phyloP scores from a whole-genome alignment of 2,113 vertebrate species.

The Eptesicus fuscus region DNA sequence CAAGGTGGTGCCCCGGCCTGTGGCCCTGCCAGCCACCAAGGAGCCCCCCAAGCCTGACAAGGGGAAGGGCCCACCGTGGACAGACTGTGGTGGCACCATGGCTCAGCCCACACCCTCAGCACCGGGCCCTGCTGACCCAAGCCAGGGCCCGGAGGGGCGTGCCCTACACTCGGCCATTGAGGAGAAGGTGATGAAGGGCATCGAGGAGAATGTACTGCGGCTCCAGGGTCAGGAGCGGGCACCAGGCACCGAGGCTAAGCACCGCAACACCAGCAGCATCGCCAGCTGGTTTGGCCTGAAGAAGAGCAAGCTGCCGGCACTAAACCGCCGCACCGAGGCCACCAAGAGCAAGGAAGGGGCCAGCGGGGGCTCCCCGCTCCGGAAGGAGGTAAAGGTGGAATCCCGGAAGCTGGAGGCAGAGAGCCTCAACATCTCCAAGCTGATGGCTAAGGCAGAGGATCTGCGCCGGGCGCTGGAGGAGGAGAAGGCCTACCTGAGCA shows the following conservation, averaged over 20 bases:
- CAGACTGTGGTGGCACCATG: background rate
- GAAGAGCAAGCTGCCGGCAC: slow-evolving; percentile 93
- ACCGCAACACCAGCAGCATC: slow-evolving; percentile 91
- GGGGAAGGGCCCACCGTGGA: slow-evolving; percentile 61
- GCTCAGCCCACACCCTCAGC: background rate
- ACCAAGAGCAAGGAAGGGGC: slow-evolving; percentile 82
- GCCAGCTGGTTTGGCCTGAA: slow-evolving; percentile 97
- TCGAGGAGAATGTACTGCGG: slow-evolving; percentile 94
- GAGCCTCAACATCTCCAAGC: slow-evolving; percentile 94
- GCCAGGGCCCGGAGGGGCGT: slow-evolving; percentile 38
- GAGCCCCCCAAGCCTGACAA: slow-evolving; percentile 74
- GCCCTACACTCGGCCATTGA: slow-evolving; percentile 90
- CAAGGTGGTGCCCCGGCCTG: slow-evolving; percentile 79
- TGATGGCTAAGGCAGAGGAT: slow-evolving; percentile 97
- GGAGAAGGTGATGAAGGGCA: slow-evolving; percentile 98
- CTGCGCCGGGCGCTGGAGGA: slow-evolving; percentile 94
- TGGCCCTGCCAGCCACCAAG: slow-evolving; percentile 56
- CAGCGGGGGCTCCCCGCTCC: slow-evolving; percentile 81
- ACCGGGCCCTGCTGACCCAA: background rate
- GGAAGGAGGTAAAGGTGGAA: slow-evolving; percentile 80
- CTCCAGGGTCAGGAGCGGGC: slow-evolving; percentile 91
- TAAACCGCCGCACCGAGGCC: slow-evolving; percentile 88
- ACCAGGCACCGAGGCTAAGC: slow-evolving; percentile 85
- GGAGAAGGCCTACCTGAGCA: slow-evolving; percentile 91
- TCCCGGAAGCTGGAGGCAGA: slow-evolving; percentile 89